Evolutionary conservation across 2,113 vertebrate species (phyloP).

Genomic region (Leucoraja erinaceus): DNA sequence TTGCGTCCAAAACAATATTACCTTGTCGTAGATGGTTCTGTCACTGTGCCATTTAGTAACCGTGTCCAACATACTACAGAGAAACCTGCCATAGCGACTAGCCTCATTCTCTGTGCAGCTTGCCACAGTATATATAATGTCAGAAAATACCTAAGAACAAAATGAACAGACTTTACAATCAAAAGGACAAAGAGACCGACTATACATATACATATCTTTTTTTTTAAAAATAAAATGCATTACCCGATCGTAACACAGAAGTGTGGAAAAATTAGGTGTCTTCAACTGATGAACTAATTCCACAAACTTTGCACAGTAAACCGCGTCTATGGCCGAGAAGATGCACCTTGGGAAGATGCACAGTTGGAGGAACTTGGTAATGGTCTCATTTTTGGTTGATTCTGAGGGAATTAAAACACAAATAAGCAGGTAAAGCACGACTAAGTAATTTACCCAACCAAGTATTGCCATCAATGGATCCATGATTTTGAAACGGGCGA

Average conservation of each 20-base stretch:
- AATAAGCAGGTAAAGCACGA: not conserved
- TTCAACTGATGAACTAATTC: slow-evolving; percentile 97
- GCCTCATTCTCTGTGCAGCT: slow-evolving; percentile 98
- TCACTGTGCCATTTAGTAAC: slow-evolving; percentile 96
- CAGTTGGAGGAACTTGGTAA: slow-evolving; percentile 96
- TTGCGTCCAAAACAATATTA: slow-evolving; percentile 46
- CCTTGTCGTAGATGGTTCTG: slow-evolving; percentile 90
- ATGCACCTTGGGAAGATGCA: slow-evolving; percentile 97
- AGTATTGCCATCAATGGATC: not conserved
- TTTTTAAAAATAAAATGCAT: slow-evolving; percentile 46
- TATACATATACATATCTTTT: not conserved
- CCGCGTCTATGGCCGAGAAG: slow-evolving; percentile 95
- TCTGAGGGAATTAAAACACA: slow-evolving; percentile 59
- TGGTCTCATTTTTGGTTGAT: slow-evolving; percentile 98
- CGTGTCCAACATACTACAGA: slow-evolving; percentile 96
- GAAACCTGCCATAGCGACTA: slow-evolving; percentile 89
- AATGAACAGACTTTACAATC: not conserved
- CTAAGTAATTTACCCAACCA: not conserved
- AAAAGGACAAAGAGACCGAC: not conserved
- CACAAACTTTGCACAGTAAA: slow-evolving; percentile 95
- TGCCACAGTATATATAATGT: slow-evolving; percentile 97
- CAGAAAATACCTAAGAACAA: slow-evolving; percentile 81
- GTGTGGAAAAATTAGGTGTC: slow-evolving; percentile 95
- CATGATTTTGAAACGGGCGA: not conserved
- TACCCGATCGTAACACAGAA: slow-evolving; percentile 94